Evolutionary conservation across 2,113 vertebrate genomes (phyloP), one percentile per base, ranked within the genome.

Genomic region (Pogonocichla stellata): DNA sequence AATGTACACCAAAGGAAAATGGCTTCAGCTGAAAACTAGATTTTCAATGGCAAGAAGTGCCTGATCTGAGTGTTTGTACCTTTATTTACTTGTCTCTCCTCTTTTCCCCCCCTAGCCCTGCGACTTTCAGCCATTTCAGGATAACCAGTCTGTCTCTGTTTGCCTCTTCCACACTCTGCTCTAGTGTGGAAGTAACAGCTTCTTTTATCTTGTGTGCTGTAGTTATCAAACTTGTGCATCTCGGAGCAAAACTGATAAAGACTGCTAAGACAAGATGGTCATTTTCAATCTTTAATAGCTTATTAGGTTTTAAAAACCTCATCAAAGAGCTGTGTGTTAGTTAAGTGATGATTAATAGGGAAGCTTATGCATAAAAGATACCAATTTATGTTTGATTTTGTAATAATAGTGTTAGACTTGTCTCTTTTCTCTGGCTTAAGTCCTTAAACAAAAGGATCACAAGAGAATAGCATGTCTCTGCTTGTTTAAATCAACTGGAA

Each of bases 81-180:
- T 26, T 65, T 31, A 61, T 75, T 64, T 20, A 43, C 50, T 34
- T 60, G 10, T 47, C 23, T 84, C 29, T 71, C 23, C 4, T 66
- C 22, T 36, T 36, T 34, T 33, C 22, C 5, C 9, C 22, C 28
- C 6, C 10, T 0, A 0, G 1, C 48, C 8, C 56, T 80, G 45
- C 73, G 43, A 42, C 33, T 79, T 74, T 45, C 58, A 88, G 28
- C 25, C 20, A 12, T 82, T 70, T 53, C 36, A 17, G 31, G 10
- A 67, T 19, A 57, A 16, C 31, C 23, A 42, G 9, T 47, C 2
- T 2, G 14, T 77, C 10, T 48, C 23, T 38, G 19, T 66, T 31
- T 86, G 14, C 43, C 36, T 53, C n/a, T n/a, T n/a, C n/a, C n/a
- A 5, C 1, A 0, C 11, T 88, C 45, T 47, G 29, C 17, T 64